These are phyloP conservation scores for Meloe dianella DNA, from an alignment of 2,888 invertebrate species.

Conservation along the genomic window DNA sequence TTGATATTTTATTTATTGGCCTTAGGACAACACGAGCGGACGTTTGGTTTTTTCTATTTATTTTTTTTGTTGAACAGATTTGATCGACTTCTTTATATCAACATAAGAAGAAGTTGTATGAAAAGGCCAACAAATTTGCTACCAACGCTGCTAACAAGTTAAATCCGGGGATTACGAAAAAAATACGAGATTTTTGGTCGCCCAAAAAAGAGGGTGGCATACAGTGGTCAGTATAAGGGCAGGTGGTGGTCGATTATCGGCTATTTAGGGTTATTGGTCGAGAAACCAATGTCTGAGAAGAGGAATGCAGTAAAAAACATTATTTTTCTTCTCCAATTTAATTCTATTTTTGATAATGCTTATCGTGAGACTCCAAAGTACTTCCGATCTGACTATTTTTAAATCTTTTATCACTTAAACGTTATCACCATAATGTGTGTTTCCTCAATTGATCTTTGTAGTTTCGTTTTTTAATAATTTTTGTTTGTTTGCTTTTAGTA, in stretches of 20 bases:
- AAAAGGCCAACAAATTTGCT: constrained; percentile 9
- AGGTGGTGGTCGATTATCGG: constrained; percentile 30
- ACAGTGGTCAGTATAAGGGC: constrained; percentile 29
- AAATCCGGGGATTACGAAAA: neutral
- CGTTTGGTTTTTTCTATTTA: constrained; percentile 40
- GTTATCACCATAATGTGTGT: neutral
- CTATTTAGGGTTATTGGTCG: constrained; percentile 34
- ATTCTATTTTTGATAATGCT: neutral
- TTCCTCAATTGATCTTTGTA: constrained; percentile 17
- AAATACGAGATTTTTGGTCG: neutral
- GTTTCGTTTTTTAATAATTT: neutral
- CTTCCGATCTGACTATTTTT: constrained; percentile 12
- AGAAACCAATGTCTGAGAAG: neutral
- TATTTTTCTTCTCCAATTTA: neutral
- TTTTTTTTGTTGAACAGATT: constrained; percentile 36
- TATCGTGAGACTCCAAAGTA: constrained; percentile 7
- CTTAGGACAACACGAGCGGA: constrained; percentile 44
- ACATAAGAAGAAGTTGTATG: neutral
- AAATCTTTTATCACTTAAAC: neutral
- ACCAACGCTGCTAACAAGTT: neutral
- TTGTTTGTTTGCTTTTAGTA: constrained; percentile 10
- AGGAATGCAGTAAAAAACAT: neutral
- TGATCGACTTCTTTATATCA: constrained; percentile 9
- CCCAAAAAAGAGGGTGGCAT: neutral
- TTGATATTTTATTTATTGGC: constrained; percentile 60